Base-by-base conservation (phyloP, 2,888 invertebrate species). In the Elegia similella region DNA sequence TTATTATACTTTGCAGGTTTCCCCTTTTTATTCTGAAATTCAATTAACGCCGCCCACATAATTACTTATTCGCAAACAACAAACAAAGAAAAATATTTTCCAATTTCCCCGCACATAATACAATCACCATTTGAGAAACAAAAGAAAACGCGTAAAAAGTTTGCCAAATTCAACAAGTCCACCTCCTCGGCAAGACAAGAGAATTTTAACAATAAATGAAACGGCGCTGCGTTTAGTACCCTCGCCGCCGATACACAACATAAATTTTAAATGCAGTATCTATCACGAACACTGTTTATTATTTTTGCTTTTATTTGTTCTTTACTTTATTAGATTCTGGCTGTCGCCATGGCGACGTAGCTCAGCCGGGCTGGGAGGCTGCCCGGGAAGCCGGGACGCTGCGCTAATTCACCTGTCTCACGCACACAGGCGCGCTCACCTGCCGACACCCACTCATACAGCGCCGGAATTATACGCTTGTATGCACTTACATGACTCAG, bases 291-390 rank as follows among this genome's bases (percentile, higher is more conserved):
- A 63, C 66, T 66, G 61, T 68, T 65, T 72, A 68, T 73, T 63
- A 65, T 63, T 64, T 68, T 75, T 70, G 67, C 69, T 78, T 76
- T 75, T 78, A 78, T 80, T 80, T 78, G 72, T 64, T 68, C 67
- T 59, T 69, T 64, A 73, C 71, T 76, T 76, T 79, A 80, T 81
- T 75, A 76, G 75, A 79, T 75, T 73, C 78, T 71, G 77, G 78
- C 73, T 77, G 86, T 87, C 77, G 74, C 78, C 75, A 86, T 86
- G 80, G 75, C 76, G 73, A 88, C 86, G 78, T 66, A 76, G 80
- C 80, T 78, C 79, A 76, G 76, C 80, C 80, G 80, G 77, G 64
- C 69, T 62, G 58, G 73, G 76, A 2, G 23, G 23, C 23, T 73
- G 73, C 75, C 76, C 79, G 66, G 73, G 74, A 68, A 74, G 69